phyloP scores from a whole-genome alignment of 1,140 invertebrate species.

The Catajapyx aquilonaris region DNA sequence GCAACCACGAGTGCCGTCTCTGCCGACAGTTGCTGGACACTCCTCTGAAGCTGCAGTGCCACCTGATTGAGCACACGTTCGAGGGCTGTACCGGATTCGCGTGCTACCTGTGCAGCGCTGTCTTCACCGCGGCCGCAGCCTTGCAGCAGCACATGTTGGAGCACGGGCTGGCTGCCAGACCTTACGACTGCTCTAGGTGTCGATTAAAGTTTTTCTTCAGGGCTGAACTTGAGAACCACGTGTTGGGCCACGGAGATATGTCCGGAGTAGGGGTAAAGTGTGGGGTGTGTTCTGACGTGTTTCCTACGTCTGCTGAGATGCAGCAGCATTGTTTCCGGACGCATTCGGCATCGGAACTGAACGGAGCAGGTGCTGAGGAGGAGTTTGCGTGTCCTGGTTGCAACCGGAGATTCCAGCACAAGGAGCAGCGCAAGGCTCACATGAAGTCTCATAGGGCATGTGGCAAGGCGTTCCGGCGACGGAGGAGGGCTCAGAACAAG shows the following conservation, averaged over 20 bases:
- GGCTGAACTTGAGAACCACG: slow-evolving; percentile 74
- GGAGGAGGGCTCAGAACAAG: not conserved
- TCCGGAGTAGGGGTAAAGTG: slow-evolving; percentile 15
- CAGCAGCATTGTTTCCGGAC: slow-evolving; percentile 19
- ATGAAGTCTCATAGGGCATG: slow-evolving; percentile 13
- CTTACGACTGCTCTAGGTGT: slow-evolving; percentile 66
- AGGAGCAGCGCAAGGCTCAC: slow-evolving; percentile 14
- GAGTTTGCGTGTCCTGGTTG: slow-evolving; percentile 14
- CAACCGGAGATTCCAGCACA: slow-evolving; percentile 5
- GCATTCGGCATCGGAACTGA: slow-evolving; percentile 13
- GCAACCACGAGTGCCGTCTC: slow-evolving; percentile 43
- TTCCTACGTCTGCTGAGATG: slow-evolving; percentile 11
- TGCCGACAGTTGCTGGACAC: slow-evolving; percentile 45
- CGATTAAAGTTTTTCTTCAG: slow-evolving; percentile 75
- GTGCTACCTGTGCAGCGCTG: slow-evolving; percentile 71
- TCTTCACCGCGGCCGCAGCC: slow-evolving; percentile 57
- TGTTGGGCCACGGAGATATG: slow-evolving; percentile 26
- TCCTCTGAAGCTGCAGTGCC: slow-evolving; percentile 60
- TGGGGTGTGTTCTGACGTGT: slow-evolving; percentile 14
- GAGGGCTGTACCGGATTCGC: slow-evolving; percentile 55
- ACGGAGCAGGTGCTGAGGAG: slow-evolving; percentile 38
- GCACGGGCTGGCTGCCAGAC: slow-evolving; percentile 51
- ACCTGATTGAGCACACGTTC: slow-evolving; percentile 83
- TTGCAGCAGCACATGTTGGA: slow-evolving; percentile 63
- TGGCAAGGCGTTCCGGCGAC: slow-evolving; percentile 2